Percentiles rank a stretch among this genome's conserved stretches.
phyloP scores from a whole-genome alignment of 2,888 invertebrate species.

The Pristionchus arcanus region DNA sequence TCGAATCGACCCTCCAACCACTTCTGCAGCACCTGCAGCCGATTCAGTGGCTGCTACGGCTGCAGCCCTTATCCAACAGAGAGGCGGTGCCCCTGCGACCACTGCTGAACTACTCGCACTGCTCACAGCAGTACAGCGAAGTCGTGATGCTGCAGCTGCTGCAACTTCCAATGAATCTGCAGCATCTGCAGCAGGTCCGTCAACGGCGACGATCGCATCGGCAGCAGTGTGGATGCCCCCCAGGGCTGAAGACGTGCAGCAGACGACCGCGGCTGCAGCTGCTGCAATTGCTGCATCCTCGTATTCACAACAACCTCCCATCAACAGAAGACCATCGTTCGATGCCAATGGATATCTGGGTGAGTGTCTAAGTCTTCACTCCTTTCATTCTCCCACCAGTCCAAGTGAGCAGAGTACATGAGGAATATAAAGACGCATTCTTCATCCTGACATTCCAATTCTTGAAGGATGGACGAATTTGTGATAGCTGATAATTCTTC shows the following conservation, averaged over 20 bases:
- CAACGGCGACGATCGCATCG: neutral
- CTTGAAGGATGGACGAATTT: neutral
- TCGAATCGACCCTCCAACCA: constrained; percentile 34
- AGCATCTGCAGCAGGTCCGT: constrained; percentile 5
- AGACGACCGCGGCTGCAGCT: neutral
- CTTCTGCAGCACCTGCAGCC: neutral
- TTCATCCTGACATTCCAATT: neutral
- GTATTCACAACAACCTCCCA: neutral
- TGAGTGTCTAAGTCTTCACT: no score
- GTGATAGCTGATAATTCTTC: neutral
- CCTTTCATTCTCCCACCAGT: no score
- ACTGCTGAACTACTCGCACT: neutral
- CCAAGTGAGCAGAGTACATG: no score
- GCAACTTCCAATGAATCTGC: neutral
- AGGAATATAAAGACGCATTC: neutral
- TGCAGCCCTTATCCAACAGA: constrained; percentile 3
- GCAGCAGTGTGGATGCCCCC: constrained; percentile 55
- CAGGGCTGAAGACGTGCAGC: constrained; percentile 5
- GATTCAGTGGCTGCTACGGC: neutral
- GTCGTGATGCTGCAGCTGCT: neutral
- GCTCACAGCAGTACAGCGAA: neutral
- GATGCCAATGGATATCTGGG: constrained; percentile 35
- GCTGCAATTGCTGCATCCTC: constrained; percentile 19
- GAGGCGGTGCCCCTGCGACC: neutral
- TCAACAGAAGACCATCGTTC: constrained; percentile 10